A percentile compares a stretch with the other conserved stretches of the same genome.
Conservation (phyloP, 2,888 invertebrate species). For the Slavum lentiscoides region DNA sequence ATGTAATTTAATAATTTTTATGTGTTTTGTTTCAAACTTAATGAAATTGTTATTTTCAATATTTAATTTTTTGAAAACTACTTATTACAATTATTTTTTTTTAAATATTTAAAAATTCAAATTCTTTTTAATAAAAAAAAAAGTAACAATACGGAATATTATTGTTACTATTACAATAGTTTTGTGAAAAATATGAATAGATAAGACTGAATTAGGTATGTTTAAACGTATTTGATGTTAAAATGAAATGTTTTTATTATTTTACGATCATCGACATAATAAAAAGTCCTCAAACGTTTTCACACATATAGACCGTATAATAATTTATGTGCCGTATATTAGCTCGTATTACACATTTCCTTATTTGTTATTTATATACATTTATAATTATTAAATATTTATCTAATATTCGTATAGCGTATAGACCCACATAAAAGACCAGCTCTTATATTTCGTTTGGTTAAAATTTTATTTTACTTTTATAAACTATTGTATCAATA, state of each 20-base stretch:
- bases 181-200: constrained; percentile 22
- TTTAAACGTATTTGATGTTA: not conserved
- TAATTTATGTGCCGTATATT: not conserved
- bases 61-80: no score
- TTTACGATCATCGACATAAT: not conserved
- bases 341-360: not conserved
- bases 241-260: not conserved
- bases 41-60: no score
- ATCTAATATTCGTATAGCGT: no score
- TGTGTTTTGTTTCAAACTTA: no score
- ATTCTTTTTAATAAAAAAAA: not conserved
- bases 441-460: not conserved
- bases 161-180: no score
- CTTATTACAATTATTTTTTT: no score
- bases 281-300: not conserved
- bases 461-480: not conserved
- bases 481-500: no score
- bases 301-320: not conserved
- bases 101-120: not conserved
- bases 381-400: not conserved
- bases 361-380: not conserved
- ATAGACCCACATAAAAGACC: not conserved
- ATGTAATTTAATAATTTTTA: no score
- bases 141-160: no score
- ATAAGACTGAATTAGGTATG: constrained; percentile 34